Base-by-base conservation (phyloP, 1,140 invertebrate genomes). In the Hydropsyche tenuis region DNA sequence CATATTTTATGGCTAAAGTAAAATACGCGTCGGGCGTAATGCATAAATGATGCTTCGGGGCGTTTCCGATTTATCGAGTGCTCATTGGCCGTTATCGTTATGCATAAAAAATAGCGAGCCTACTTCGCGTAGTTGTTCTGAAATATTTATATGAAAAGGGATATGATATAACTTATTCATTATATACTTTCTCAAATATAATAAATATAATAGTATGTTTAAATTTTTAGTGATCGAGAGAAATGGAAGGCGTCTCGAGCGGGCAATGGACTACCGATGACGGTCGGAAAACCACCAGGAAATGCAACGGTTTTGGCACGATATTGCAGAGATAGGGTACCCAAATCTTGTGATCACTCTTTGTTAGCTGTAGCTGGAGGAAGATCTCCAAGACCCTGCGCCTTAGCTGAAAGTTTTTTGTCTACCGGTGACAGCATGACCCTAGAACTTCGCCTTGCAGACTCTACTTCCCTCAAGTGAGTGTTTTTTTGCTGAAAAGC, bases 381-480 rank as follows among this genome's bases (percentile, higher is more conserved):
- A 1, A 83, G 86, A 16, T 88, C 88, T 75, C 81, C 9, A 87
- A 85, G 93, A 71, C 92, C 92, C 0, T 96, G 94, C 78, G 90
- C 90, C 1, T 85, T 93, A 0, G 89, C 90, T 0, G 94, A 96
- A 80, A 94, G 93, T 81, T 95, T 93, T 80, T 85, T 96, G 1
- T 94, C 93, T 0, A 90, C 89, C 62, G 91, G 90, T 45, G 92
- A 92, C 80, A 90, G 90, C 48, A 87, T 95, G 69, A 95, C 93
- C 0, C 84, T 96, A 56, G 92, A 94, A 82, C 84, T 95, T 72
- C 89, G 89, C 77, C 86, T 93, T 79, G 88, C 90, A 18, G 92
- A 94, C 80, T 92, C 93, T n/a, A 95, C 94, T 0, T 92, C 92
- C 23, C 87, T 95, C 16, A 92, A 90, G 91, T 89, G 82, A 86